phyloP scores from a whole-genome alignment of 2,797 vertebrate genomes.

The Dromococcyx pavoninus region DNA sequence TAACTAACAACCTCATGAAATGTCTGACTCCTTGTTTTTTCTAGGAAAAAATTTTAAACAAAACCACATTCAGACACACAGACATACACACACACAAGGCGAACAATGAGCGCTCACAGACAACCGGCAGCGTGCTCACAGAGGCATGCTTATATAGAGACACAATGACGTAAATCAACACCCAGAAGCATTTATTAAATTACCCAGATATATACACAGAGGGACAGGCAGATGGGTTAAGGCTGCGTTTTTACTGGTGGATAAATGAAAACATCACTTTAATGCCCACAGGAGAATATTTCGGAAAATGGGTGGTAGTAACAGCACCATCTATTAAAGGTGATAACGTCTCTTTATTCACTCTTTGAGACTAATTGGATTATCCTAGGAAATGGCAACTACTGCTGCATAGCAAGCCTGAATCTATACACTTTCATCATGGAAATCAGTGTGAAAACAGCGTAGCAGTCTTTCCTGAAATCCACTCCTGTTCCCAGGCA shows the following conservation, averaged over 20 bases:
- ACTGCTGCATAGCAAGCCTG: not conserved
- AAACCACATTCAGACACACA: slow-evolving; percentile 59
- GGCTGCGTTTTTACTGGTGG: not conserved
- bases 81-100: not conserved
- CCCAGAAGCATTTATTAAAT: slow-evolving; percentile 65
- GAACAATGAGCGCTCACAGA: slow-evolving; percentile 50
- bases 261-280: slow-evolving; percentile 39
- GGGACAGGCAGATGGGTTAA: slow-evolving; percentile 38
- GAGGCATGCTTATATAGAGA: slow-evolving; percentile 40
- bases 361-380: slow-evolving; percentile 7
- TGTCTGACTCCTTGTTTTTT: slow-evolving; percentile 43
- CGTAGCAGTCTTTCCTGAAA: not conserved
- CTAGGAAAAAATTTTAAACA: slow-evolving; percentile 52
- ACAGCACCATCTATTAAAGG: slow-evolving; percentile 33
- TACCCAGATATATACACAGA: slow-evolving; percentile 57
- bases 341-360: slow-evolving; percentile 27
- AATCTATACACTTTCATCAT: not conserved
- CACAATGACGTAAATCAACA: slow-evolving; percentile 66
- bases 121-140: slow-evolving; percentile 37
- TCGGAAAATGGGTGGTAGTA: not conserved
- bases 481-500: not conserved
- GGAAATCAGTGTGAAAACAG: not conserved
- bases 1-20: slow-evolving; percentile 28
- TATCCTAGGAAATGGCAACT: slow-evolving; percentile 27
- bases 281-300: slow-evolving; percentile 31